Conservation (phyloP, 1,140 invertebrate genomes). For the Orchestia grillus region DNA sequence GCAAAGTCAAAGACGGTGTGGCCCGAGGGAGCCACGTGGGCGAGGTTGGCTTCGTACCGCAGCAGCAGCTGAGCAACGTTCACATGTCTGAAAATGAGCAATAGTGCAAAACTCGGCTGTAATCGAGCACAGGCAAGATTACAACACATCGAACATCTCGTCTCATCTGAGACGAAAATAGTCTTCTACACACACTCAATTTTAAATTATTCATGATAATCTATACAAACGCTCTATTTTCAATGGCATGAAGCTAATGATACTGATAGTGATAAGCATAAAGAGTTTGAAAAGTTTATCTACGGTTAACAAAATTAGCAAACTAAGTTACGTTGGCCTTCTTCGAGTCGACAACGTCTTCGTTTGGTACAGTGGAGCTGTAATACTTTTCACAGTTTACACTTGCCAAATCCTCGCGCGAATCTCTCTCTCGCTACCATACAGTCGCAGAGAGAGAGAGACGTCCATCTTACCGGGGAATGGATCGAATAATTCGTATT, state of each 20-base stretch:
- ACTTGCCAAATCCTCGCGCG: no score
- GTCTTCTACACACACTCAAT: neutral
- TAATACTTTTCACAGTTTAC: no score
- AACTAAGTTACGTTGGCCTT: neutral
- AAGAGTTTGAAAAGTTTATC: neutral
- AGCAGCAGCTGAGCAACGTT: neutral
- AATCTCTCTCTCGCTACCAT: no score
- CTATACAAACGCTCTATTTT: neutral
- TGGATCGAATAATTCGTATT: no score
- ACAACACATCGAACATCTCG: neutral
- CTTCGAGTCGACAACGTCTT: no score
- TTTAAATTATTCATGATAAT: neutral
- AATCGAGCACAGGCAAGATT: neutral
- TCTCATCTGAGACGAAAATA: neutral
- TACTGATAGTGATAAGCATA: neutral
- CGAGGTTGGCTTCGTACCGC: neutral
- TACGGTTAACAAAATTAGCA: neutral
- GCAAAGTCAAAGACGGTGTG: conserved; percentile 38
- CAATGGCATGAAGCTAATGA: neutral
- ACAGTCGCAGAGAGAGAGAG: no score
- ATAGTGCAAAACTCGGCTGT: neutral
- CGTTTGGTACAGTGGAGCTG: no score
- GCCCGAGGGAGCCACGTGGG: conserved; percentile 1
- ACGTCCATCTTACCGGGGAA: no score
- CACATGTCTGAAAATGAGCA: neutral